Base-by-base conservation (phyloP, 2,113 vertebrate species). In the Ancistrus triradiatus region DNA sequence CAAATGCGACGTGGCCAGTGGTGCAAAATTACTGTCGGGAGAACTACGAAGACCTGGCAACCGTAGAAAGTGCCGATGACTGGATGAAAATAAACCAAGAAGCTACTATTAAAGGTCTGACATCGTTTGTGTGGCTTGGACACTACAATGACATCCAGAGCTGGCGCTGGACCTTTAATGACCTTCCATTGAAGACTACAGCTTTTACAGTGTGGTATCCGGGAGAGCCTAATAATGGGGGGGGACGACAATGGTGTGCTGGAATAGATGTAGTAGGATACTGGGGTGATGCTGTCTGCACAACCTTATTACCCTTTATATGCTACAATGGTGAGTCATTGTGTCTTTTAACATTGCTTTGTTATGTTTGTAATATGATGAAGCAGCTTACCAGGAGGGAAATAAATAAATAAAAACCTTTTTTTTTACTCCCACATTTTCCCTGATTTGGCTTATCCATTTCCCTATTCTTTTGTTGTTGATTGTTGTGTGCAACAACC, bases 161-260 rank as follows among this genome's bases (percentile, higher is more conserved):
- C 31, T 74, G 72, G 62, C 40, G 60, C n/a, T 74, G 67, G 57
- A 17, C 62, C 47, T 17, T 61, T 14, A 44, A 59, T 19, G 22
- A 44, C 2, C 6, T 59, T 2, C 24, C 40, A 25, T 2, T 59
- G 22, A 44, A 44, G 11, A 59, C 43, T 14, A 28, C 0, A 14
- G 42, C 3, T 44, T 6, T 28, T 13, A 62, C n/a, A 1, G 47
- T n/a, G 18, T 72, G 69, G 69, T 15, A n/a, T n/a, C n/a, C 0
- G 9, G 2, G 8, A 3, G 8, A 40, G 9, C 69, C 63, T n/a
- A 15, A 37, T 51, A 2, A 7, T 0, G 6, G 6, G 10, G 7
- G 13, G n/a, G 3, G n/a, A n/a, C n/a, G n/a, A n/a, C 0, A 44
- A 14, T n/a, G 27, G 9, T 19, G n/a, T n/a, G n/a, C 40, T 28